phyloP scores from a whole-genome alignment of 2,797 vertebrate genomes.

The Helicolenus hilgendorfi region DNA sequence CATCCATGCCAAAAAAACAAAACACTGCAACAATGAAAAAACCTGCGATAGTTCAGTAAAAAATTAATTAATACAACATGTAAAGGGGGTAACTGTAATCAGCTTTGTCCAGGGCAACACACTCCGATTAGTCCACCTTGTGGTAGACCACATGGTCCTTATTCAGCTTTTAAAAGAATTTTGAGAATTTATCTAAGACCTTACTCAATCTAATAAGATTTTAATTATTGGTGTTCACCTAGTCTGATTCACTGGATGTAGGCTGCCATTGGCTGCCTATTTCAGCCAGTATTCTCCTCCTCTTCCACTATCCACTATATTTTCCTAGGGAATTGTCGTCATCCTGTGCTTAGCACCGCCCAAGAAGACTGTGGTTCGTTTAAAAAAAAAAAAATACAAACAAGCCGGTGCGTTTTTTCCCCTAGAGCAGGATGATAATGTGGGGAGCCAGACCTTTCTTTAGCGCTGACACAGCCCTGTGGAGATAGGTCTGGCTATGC shows the following conservation, averaged over 20 bases:
- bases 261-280: not conserved
- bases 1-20: no score
- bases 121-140: not conserved
- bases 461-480: not conserved
- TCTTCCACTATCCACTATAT: fast-evolving
- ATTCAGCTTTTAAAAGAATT: not conserved
- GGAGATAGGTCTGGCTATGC: not conserved
- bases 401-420: not conserved
- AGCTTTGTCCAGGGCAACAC: not conserved
- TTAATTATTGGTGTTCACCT: not conserved
- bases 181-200: not conserved
- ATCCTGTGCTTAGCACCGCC: not conserved
- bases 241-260: not conserved
- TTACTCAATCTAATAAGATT: not conserved
- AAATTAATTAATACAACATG: no score
- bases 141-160: not conserved
- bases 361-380: not conserved
- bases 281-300: no score
- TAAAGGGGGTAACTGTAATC: not conserved
- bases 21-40: no score
- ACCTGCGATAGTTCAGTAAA: no score
- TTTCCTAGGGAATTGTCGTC: not conserved
- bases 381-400: not conserved
- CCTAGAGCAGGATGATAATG: not conserved
- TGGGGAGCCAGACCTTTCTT: not conserved